phyloP scores from a whole-genome alignment of 1,140 invertebrate genomes.

The Heliconius congener region DNA sequence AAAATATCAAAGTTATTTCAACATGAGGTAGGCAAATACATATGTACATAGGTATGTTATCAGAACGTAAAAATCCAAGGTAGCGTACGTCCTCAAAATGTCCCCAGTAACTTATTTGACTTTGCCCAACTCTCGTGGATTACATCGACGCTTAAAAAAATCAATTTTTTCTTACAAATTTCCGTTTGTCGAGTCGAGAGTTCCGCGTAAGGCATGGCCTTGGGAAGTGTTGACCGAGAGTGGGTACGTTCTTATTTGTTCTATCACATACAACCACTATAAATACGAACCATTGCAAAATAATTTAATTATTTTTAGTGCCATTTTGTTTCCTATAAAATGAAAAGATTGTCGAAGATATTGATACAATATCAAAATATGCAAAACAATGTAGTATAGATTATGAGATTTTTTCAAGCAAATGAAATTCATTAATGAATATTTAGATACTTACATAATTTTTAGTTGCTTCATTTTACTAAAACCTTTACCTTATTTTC shows the following conservation, averaged over 20 bases:
- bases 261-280: constrained; percentile 7
- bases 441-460: too few relatives aligned
- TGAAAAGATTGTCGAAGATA: neutral
- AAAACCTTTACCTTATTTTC: neutral
- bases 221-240: constrained; percentile 56
- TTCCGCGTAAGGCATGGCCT: constrained; percentile 68
- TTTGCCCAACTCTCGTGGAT: constrained; percentile 55
- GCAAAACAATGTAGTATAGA: too few relatives aligned
- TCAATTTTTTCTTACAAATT: constrained; percentile 47
- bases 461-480: neutral
- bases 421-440: too few relatives aligned
- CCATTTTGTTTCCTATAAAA: neutral
- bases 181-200: constrained; percentile 55
- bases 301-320: neutral
- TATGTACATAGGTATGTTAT: constrained; percentile 38
- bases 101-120: constrained; percentile 70
- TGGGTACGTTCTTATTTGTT: constrained; percentile 17
- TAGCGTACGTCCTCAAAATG: constrained; percentile 56
- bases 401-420: too few relatives aligned
- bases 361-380: neutral
- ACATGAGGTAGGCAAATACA: constrained; percentile 39
- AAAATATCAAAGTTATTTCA: constrained; percentile 20
- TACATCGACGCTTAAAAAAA: constrained; percentile 48
- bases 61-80: constrained; percentile 51
- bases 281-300: neutral